phyloP scores from a whole-genome alignment of 2,113 vertebrate species.

The Dasyurus viverrinus region DNA sequence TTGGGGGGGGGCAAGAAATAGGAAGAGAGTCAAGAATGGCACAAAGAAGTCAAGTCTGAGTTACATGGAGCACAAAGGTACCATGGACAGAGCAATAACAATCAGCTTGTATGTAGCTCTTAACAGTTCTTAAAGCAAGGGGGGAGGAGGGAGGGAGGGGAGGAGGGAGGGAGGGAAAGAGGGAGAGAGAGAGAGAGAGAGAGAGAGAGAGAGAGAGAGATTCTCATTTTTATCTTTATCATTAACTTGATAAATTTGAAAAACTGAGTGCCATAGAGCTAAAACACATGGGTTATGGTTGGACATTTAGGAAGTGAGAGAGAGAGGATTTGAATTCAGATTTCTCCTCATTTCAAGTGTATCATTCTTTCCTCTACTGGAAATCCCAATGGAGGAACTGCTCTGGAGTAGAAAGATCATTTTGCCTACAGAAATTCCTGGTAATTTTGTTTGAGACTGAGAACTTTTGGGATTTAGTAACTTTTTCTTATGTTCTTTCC shows the following conservation, averaged over 20 bases:
- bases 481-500: background rate
- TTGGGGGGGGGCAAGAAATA: too few species aligned
- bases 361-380: background rate
- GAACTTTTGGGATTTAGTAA: background rate
- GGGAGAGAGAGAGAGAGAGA: too few species aligned
- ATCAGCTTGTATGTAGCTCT: background rate
- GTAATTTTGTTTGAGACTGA: background rate
- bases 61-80: background rate
- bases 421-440: background rate
- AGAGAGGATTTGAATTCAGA: background rate
- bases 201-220: too few species aligned
- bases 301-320: background rate
- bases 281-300: background rate
- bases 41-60: background rate
- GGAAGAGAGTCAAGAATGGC: background rate
- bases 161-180: too few species aligned
- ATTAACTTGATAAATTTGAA: background rate
- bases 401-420: background rate
- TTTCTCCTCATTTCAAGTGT: background rate
- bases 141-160: too few species aligned
- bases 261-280: background rate
- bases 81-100: background rate
- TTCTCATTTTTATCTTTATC: too few species aligned
- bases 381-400: background rate
- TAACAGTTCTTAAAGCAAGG: too few species aligned